Base-by-base conservation (phyloP, 1,140 invertebrate genomes). In the Ceratoteleas bidentatus region DNA sequence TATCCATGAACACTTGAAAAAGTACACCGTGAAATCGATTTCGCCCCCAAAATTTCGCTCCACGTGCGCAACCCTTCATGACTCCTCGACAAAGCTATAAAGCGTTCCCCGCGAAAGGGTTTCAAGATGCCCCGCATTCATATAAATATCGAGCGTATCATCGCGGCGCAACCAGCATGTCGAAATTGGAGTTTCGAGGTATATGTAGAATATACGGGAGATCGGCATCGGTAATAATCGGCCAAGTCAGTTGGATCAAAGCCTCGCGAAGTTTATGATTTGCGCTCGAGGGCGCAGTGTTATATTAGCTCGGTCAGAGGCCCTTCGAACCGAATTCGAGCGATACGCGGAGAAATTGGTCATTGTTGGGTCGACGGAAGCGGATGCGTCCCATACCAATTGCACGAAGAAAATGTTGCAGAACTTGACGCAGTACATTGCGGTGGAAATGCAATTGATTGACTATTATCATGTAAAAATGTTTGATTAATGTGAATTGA, bases 211-310 rank as follows among this genome's bases (percentile, higher is more conserved):
- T 56, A 32, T 65, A 47, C 33, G 11, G n/a, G 40, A 60, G 75
- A 83, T 78, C 74, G 81, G 78, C 75, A 83, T 78, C 81, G 81
- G 24, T 24, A 24, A 79, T 79, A 79, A 78, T 79, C 81, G 75
- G 75, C 75, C 32, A 78, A 83, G 65, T 75, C 75, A 70, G 73
- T 73, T 74, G 73, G 81, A 83, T 78, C 70, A 75, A 78, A 83
- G 81, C 81, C 64, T 62, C 15, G 69, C 52, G 65, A 79, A 79
- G 81, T 83, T 83, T 78, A 72, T 78, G 75, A 83, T 83, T 78
- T 78, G 65, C 65, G 60, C 81, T 54, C 45, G 58, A 83, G 75
- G 75, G 75, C 57, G 65, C 64, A n/a, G 58, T 60, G 72, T 61
- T 72, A 84, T 80, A 80, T 80, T 79, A 66, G 43, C 73, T 84